These are phyloP conservation scores for Oncorhynchus masou DNA, from an alignment of 2,113 vertebrate genomes.

Conservation along the genomic window DNA sequence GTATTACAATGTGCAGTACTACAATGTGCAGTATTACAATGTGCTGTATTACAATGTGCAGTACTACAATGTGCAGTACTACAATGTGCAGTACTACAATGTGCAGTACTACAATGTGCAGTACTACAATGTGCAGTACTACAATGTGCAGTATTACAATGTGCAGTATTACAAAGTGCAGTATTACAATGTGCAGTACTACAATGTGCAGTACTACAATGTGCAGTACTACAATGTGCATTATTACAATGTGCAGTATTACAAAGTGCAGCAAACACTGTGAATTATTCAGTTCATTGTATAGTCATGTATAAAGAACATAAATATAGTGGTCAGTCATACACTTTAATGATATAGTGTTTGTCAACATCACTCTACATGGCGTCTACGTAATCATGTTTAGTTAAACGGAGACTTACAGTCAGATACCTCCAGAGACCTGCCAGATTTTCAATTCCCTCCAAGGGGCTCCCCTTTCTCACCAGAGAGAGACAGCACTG, in stretches of 20 bases:
- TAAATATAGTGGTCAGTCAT: conserved; percentile 41
- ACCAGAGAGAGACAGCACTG: conserved; percentile 26
- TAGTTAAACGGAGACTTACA: neutral
- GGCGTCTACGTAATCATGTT: conserved; percentile 12
- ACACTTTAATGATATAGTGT: conserved; percentile 22
- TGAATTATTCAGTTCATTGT: conserved; percentile 48
- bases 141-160: neutral
- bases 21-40: no score
- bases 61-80: no score
- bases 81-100: no score
- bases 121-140: neutral
- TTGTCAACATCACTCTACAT: neutral
- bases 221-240: neutral
- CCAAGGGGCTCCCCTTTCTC: conserved; percentile 1
- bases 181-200: no score
- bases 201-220: no score
- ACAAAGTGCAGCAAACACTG: conserved; percentile 34
- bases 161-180: no score
- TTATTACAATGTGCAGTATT: neutral
- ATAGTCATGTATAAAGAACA: conserved; percentile 39
- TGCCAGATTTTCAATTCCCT: neutral
- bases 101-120: no score
- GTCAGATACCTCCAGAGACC: neutral
- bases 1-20: no score
- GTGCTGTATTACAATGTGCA: no score